Conservation (phyloP, 1,140 invertebrate species). For the Proctacanthus coquilletti region DNA sequence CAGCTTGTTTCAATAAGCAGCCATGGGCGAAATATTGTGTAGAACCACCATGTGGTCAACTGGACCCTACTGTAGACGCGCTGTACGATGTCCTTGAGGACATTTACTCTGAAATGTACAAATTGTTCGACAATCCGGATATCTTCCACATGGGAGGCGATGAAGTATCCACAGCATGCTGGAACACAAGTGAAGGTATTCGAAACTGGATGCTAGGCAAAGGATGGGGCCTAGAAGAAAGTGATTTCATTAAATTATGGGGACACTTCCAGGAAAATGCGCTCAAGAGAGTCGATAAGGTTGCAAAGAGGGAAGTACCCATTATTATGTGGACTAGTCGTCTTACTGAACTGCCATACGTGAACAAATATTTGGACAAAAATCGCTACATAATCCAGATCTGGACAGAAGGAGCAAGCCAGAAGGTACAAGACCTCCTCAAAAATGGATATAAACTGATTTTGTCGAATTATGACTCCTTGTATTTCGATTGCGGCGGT, state of each 20-base stretch:
- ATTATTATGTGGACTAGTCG: conserved; percentile 71
- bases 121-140: conserved; percentile 43
- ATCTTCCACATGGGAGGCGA: conserved; percentile 84
- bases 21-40: conserved; percentile 65
- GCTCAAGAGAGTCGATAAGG: conserved; percentile 40
- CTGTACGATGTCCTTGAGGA: conserved; percentile 58
- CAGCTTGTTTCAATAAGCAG: conserved; percentile 51
- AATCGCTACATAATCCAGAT: conserved; percentile 65
- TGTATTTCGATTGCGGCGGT: conserved; percentile 72
- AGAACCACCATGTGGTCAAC: conserved; percentile 73
- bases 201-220: conserved; percentile 50
- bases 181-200: conserved; percentile 54
- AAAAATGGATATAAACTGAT: conserved; percentile 56
- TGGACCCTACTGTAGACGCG: conserved; percentile 58
- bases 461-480: conserved; percentile 68
- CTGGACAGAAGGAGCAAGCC: conserved; percentile 52
- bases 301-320: conserved; percentile 31
- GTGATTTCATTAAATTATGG: conserved; percentile 60
- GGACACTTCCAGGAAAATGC: conserved; percentile 54
- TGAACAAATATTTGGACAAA: conserved; percentile 51
- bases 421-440: conserved; percentile 45
- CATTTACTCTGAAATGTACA: conserved; percentile 50
- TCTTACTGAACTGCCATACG: conserved; percentile 47
- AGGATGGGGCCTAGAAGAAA: conserved; percentile 38
- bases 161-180: conserved; percentile 61